phyloP scores from a whole-genome alignment of 1,140 invertebrate species.

The Calliphora vicina region DNA sequence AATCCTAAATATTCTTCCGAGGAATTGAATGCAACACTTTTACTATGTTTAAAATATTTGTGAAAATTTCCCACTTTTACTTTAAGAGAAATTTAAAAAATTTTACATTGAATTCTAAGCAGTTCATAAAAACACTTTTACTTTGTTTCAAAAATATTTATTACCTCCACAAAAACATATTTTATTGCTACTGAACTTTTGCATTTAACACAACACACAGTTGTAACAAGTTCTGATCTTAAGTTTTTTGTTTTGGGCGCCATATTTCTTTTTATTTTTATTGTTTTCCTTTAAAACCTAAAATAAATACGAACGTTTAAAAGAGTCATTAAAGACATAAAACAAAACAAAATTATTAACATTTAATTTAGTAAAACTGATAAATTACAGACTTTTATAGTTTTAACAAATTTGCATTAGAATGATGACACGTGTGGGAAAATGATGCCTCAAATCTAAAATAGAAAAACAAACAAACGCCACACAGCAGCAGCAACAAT shows the following conservation, averaged over 20 bases:
- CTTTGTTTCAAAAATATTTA: background rate
- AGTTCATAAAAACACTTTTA: background rate
- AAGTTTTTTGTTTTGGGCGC: conserved; percentile 7
- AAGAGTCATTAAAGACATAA: background rate
- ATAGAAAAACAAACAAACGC: background rate
- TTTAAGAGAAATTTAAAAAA: no score
- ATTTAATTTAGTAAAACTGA: background rate
- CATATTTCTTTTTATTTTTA: background rate
- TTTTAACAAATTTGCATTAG: conserved; percentile 1
- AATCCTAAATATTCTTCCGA: no score
- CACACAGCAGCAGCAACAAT: no score
- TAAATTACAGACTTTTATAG: background rate
- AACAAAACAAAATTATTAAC: conserved; percentile 1
- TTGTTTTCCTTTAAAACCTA: background rate
- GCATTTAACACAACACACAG: background rate
- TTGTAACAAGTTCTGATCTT: background rate
- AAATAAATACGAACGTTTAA: background rate
- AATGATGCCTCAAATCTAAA: background rate
- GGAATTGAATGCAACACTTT: no score
- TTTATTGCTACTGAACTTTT: background rate
- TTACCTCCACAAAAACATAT: background rate
- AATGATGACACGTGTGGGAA: conserved; percentile 32
- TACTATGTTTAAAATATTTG: no score
- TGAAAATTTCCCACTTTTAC: no score
- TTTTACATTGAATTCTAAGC: no score